A percentile compares a stretch with the other conserved stretches of the same genome.
These are phyloP conservation scores for Chrysolina haemoptera DNA, from an alignment of 2,888 invertebrate species.

Conservation along the genomic window DNA sequence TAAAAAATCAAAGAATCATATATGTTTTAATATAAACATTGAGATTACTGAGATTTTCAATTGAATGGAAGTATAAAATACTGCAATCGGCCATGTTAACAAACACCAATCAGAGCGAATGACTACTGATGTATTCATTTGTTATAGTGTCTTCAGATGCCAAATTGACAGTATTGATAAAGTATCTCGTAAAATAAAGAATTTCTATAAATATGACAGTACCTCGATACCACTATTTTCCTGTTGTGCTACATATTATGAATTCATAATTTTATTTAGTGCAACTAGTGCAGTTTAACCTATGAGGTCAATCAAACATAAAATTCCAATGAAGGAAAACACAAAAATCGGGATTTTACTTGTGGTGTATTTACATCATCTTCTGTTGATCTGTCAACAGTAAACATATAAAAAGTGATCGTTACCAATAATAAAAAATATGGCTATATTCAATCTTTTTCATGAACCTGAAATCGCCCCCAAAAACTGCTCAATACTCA, in stretches of 20 bases:
- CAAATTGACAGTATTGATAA: neutral
- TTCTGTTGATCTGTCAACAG: neutral
- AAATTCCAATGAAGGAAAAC: conserved; percentile 2
- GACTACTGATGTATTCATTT: too few relatives aligned
- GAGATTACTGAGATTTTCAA: too few relatives aligned
- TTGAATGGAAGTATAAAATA: too few relatives aligned
- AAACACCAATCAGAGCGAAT: too few relatives aligned
- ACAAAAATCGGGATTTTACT: neutral
- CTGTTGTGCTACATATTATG: neutral
- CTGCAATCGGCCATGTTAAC: too few relatives aligned
- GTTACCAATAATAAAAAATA: neutral
- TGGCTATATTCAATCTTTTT: neutral
- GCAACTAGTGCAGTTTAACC: neutral
- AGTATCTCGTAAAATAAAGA: neutral
- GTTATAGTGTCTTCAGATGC: neutral
- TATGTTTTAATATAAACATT: too few relatives aligned
- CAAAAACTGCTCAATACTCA: too few relatives aligned
- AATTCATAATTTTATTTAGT: neutral
- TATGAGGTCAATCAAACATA: conserved; percentile 4
- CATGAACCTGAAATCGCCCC: neutral
- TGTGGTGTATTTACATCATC: neutral
- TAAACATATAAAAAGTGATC: neutral
- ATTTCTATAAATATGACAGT: neutral
- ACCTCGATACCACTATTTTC: neutral
- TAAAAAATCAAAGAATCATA: too few relatives aligned